Percentiles rank a stretch among this genome's conserved stretches.
phyloP scores from a whole-genome alignment of 2,888 invertebrate species.

The Epirrita christyi region DNA sequence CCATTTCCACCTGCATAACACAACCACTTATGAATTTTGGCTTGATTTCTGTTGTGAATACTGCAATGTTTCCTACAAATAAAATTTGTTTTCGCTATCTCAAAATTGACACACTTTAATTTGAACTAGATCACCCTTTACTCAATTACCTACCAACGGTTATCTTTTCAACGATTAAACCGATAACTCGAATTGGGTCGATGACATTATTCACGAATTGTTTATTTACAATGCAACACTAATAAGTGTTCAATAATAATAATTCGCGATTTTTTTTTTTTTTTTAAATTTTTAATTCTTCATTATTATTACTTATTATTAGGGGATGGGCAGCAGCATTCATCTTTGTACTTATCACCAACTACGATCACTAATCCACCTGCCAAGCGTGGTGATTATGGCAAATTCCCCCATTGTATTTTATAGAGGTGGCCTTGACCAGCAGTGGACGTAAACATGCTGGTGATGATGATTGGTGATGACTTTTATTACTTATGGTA shows the following conservation, averaged over 20 bases:
- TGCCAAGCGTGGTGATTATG: no score
- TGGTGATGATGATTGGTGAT: no score
- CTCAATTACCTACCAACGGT: constrained; percentile 25
- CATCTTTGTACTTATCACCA: background rate
- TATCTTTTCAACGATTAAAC: constrained; percentile 28
- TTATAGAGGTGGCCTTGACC: no score
- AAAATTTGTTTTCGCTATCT: background rate
- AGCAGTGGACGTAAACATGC: no score
- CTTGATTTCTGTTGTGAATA: background rate
- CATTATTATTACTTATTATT: no score
- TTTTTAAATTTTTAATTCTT: no score
- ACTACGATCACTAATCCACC: no score
- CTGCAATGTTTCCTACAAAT: background rate
- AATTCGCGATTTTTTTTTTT: no score
- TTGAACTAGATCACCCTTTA: constrained; percentile 18
- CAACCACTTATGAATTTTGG: background rate
- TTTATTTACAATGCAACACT: constrained; percentile 20
- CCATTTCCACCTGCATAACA: background rate
- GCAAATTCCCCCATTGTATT: no score
- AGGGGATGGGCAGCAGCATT: no score
- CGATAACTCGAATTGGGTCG: constrained; percentile 31
- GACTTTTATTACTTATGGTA: no score
- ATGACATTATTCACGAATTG: constrained; percentile 16
- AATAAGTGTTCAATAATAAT: no score
- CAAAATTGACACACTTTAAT: constrained; percentile 6